Base-by-base conservation (phyloP, 2,888 invertebrate species). In the Lithophane semibrunnea region DNA sequence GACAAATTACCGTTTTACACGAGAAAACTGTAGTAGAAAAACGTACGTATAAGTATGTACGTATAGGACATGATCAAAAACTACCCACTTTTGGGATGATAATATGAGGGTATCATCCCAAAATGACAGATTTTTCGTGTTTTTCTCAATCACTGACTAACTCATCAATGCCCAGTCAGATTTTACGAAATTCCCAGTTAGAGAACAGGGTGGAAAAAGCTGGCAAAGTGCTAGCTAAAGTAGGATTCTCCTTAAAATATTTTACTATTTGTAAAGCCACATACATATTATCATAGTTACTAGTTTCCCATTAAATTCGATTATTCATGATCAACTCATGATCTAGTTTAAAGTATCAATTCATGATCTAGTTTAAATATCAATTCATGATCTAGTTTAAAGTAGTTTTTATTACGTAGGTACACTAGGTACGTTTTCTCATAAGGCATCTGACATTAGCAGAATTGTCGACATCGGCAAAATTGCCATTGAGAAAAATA, bases 1-100 rank as follows among this genome's bases (percentile, higher is more conserved):
- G 60, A 67, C 16, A 54, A 37, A 63, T 58, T 16, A 44, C 67
- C 1, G 44, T 67, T 58, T 56, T 58, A 68, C 56, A 68, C 37
- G 37, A 80, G 29, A 44, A 61, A n/a, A 49, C 9, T 29, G 12
- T 54, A 44, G 42, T 42, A 68, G 24, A 69, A 29, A 10, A 29
- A 44, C 21, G 72, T 29, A 9, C 37, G 4, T 37, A 37, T 37
- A 37, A 37, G 37, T 58, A 21, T 10, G 42, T 21, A 56, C 9
- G 0, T 5, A 21, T 5, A 44, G 1, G 44, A 29, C 2, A 29
- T 70, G 9, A 44, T 29, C 3, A 44, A 10, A 29, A 47, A 16
- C 0, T 16, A 47, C 5, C 5, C 21, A 9, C 44, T 16, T 64
- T 65, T 66, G 21, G 5, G 13, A 21, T 61, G 2, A 21, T n/a